Evolutionary conservation across 2,113 vertebrate genomes (phyloP).

Genomic region (Bungarus multicinctus): DNA sequence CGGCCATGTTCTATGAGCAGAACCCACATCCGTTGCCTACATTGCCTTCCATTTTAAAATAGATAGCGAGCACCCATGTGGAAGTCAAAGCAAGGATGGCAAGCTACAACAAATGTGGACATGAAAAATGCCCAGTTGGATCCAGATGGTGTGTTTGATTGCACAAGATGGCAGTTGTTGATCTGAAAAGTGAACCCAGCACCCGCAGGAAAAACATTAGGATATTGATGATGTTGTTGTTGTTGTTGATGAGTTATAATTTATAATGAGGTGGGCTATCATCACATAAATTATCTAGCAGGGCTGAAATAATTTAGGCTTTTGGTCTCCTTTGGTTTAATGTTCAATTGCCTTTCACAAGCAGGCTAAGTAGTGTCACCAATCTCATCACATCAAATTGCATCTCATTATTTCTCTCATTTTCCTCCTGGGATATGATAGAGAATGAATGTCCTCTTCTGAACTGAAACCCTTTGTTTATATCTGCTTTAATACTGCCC

Average conservation of each 20-base stretch:
- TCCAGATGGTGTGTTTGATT: background rate
- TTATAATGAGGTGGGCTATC: background rate
- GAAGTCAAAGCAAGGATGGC: background rate
- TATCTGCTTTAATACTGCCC: background rate
- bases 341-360: background rate
- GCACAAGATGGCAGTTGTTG: background rate
- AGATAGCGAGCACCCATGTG: background rate
- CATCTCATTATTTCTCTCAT: constrained; percentile 12
- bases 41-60: background rate
- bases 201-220: background rate
- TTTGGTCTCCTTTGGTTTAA: background rate
- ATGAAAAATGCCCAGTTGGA: background rate
- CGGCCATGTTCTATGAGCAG: background rate
- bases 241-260: background rate
- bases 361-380: background rate
- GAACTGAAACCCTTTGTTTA: constrained; percentile 14
- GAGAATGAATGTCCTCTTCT: constrained; percentile 15
- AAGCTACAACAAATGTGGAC: background rate
- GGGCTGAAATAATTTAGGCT: background rate
- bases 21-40: background rate
- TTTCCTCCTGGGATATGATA: background rate
- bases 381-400: constrained; percentile 17
- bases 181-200: background rate
- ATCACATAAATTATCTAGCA: background rate
- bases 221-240: background rate